These are phyloP conservation scores for Oreochromis aureus DNA, from an alignment of 2,113 vertebrate genomes.

Conservation along the genomic window DNA sequence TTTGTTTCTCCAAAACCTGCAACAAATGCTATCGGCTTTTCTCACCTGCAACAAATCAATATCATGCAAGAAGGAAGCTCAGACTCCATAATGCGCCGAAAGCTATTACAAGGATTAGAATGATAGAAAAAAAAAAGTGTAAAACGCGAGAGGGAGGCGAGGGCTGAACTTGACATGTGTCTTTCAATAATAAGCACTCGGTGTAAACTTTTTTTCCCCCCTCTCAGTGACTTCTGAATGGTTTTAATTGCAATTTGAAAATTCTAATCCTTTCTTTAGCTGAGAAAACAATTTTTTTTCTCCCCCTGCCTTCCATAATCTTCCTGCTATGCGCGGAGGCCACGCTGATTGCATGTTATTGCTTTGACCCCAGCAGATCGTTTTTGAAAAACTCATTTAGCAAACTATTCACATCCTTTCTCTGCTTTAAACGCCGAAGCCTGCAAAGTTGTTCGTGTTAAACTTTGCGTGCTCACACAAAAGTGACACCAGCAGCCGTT, in stretches of 20 bases:
- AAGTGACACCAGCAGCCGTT: background rate
- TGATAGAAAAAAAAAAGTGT: conserved; percentile 1
- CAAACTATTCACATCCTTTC: background rate
- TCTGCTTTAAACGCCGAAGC: conserved; percentile 1
- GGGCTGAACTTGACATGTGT: background rate
- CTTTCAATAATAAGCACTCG: conserved; percentile 7
- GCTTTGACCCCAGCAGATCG: conserved; percentile 35
- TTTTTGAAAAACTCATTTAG: conserved; percentile 10
- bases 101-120: conserved; percentile 32
- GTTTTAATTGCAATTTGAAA: conserved; percentile 44
- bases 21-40: background rate
- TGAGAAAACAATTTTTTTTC: conserved; percentile 20
- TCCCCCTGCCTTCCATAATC: conserved; percentile 9
- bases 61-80: conserved; percentile 14
- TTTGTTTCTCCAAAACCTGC: conserved; percentile 3
- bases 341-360: conserved; percentile 24
- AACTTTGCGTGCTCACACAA: background rate
- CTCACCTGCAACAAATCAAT: conserved; percentile 30
- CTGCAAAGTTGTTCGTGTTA: background rate
- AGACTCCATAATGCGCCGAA: background rate
- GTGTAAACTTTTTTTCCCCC: conserved; percentile 8
- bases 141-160: background rate
- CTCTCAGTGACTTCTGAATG: background rate
- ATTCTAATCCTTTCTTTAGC: conserved; percentile 37
- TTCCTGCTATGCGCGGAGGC: conserved; percentile 11